Evolutionary conservation across 2,888 invertebrate genomes (phyloP).

Genomic region (Hydrotaea cyrtoneurina): DNA sequence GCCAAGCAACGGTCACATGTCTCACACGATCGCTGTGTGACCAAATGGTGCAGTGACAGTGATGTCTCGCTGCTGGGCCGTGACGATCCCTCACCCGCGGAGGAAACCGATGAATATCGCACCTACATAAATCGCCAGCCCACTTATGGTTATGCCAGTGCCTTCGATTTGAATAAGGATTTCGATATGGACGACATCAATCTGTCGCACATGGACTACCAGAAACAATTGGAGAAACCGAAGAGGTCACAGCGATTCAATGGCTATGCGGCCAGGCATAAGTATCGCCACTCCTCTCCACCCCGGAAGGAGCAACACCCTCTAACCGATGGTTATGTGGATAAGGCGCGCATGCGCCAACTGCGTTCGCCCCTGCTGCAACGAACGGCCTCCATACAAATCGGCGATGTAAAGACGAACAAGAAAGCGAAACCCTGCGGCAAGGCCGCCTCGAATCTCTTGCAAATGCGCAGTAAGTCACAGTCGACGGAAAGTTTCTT

Average conservation of each 20-base stretch:
- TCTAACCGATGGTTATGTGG: slow-evolving; percentile 61
- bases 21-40: slow-evolving; percentile 61
- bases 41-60: slow-evolving; percentile 80
- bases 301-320: slow-evolving; percentile 33
- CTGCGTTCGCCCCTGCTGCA: slow-evolving; percentile 63
- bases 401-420: not conserved
- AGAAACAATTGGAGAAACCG: slow-evolving; percentile 55
- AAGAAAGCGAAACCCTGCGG: not conserved
- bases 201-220: slow-evolving; percentile 64
- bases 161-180: slow-evolving; percentile 73
- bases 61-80: slow-evolving; percentile 75
- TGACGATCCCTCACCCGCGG: slow-evolving; percentile 65
- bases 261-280: slow-evolving; percentile 48
- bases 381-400: slow-evolving; percentile 25
- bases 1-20: not conserved
- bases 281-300: slow-evolving; percentile 33
- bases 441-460: slow-evolving; percentile 53
- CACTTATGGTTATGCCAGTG: slow-evolving; percentile 54
- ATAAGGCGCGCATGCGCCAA: slow-evolving; percentile 65
- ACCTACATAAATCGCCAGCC: slow-evolving; percentile 32
- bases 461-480: slow-evolving; percentile 75
- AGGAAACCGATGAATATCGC: slow-evolving; percentile 63
- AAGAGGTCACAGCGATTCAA: slow-evolving; percentile 51
- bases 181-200: slow-evolving; percentile 72
- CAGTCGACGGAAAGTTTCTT: slow-evolving; percentile 80